Conservation (phyloP, 2,888 invertebrate species). For the Temnothorax rugatulus region DNA sequence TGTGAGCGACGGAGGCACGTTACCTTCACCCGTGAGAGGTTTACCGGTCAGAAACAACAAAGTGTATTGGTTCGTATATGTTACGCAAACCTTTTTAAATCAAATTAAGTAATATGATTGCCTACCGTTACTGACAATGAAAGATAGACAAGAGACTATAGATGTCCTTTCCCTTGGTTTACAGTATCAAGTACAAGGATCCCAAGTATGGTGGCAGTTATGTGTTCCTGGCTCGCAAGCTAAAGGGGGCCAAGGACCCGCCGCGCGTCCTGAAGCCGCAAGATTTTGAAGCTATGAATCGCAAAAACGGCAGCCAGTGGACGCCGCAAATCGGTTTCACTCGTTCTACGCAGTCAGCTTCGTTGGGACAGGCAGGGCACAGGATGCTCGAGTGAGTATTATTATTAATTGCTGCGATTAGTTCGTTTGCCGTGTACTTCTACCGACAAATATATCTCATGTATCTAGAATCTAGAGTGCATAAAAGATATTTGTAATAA, state of each 20-base stretch:
- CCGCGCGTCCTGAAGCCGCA: conserved; percentile 93
- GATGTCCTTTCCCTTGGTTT: conserved; percentile 75
- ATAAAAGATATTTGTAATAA: background rate
- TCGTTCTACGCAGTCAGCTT: conserved; percentile 89
- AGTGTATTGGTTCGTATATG: conserved; percentile 85
- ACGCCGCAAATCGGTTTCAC: conserved; percentile 93
- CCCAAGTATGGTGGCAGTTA: conserved; percentile 92
- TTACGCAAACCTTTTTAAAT: background rate
- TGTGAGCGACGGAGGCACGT: conserved; percentile 89
- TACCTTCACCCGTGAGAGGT: conserved; percentile 91
- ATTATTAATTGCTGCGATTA: background rate
- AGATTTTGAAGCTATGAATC: conserved; percentile 90
- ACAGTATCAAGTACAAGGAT: conserved; percentile 92
- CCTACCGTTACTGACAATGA: background rate
- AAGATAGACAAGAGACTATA: background rate
- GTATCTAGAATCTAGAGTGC: background rate
- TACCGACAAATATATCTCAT: background rate
- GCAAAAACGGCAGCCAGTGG: conserved; percentile 86
- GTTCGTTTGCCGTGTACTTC: background rate
- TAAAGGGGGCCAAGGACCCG: conserved; percentile 91
- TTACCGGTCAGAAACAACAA: conserved; percentile 88
- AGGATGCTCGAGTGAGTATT: conserved; percentile 89
- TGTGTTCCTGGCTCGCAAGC: conserved; percentile 92
- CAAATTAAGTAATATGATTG: background rate
- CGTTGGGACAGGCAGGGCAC: conserved; percentile 91